phyloP scores from a whole-genome alignment of 2,888 invertebrate genomes.

The Caprella mutica region DNA sequence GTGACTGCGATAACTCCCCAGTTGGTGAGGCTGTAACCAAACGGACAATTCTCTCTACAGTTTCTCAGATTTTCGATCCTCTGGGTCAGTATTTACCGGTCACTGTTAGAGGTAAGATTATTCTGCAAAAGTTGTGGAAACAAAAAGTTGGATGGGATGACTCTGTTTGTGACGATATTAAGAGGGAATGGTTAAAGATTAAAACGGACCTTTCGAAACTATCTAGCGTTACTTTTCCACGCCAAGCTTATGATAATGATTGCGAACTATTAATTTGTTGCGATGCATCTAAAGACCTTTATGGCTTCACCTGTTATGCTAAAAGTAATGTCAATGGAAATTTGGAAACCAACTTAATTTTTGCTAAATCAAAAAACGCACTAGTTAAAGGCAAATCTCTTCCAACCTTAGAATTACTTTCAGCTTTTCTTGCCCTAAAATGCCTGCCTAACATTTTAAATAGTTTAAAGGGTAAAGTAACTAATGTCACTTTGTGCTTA shows the following conservation, averaged over 20 bases:
- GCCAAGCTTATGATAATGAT: too few species aligned
- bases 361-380: constrained; percentile 3
- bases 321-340: too few species aligned
- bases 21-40: background rate
- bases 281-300: background rate
- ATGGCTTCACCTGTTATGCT: background rate
- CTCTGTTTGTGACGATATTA: too few species aligned
- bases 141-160: background rate
- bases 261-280: background rate
- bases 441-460: background rate
- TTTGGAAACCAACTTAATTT: background rate
- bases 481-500: background rate
- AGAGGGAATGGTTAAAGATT: background rate
- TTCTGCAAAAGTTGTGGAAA: too few species aligned
- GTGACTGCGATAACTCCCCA: background rate
- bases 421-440: constrained; percentile 5
- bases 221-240: background rate
- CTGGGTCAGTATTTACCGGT: background rate
- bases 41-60: background rate
- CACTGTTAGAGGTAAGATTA: background rate
- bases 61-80: constrained; percentile 6
- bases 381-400: background rate
- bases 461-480: background rate
- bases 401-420: constrained; percentile 5
- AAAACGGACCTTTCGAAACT: background rate